Percentiles rank a stretch among this genome's conserved stretches.
Conservation (phyloP, 2,113 vertebrate genomes). For the Lota lota region DNA sequence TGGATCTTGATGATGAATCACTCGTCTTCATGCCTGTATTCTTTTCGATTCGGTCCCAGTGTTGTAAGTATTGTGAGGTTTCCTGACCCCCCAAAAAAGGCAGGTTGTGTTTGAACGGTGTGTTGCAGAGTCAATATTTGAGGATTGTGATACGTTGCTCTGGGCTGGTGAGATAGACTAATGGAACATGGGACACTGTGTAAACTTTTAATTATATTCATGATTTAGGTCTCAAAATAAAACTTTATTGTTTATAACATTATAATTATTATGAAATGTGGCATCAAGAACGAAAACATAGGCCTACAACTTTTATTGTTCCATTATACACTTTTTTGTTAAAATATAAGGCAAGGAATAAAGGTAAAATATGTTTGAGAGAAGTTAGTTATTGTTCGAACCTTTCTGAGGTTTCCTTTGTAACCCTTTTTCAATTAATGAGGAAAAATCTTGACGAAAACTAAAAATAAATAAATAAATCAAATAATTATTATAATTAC, state of each 20-base stretch:
- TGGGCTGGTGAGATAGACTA: not conserved
- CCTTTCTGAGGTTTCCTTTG: not conserved
- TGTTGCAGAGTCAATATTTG: slow-evolving; percentile 4
- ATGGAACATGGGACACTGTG: not conserved
- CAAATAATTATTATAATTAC: not conserved
- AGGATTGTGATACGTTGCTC: not conserved
- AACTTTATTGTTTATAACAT: not conserved
- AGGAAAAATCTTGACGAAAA: not conserved
- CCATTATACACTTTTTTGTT: too few species aligned
- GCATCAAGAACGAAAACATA: too few species aligned
- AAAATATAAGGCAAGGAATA: too few species aligned
- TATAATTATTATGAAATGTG: not conserved
- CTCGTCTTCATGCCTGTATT: not conserved
- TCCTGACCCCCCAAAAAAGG: not conserved
- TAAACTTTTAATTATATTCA: not conserved
- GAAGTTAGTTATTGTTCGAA: not conserved
- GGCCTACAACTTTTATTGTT: too few species aligned
- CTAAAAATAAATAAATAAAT: not conserved
- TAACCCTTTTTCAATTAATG: not conserved
- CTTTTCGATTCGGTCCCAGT: not conserved
- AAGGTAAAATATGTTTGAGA: not conserved
- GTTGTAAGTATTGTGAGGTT: not conserved
- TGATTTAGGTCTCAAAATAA: not conserved
- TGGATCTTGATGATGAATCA: not conserved
- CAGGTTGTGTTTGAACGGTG: not conserved